Evolutionary conservation across 2,888 invertebrate genomes (phyloP), one percentile per base, ranked within the genome.

Genomic region (Lysandra bellargus): DNA sequence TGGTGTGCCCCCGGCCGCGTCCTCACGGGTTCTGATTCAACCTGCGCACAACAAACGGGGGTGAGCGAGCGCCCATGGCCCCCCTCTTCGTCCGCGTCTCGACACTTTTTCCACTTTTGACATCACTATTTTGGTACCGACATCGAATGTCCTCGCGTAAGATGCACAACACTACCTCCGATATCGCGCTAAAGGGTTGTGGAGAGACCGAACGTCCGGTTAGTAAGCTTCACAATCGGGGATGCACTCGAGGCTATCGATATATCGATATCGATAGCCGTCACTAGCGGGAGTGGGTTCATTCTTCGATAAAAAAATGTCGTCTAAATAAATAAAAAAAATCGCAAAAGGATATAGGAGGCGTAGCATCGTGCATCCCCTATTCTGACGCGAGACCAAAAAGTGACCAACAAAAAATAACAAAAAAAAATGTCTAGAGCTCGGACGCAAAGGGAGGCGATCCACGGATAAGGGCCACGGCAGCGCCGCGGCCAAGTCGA

Each of bases 331-430:
- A 80, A 80, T 80, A 81, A 81, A 82, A 80, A 81, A 86, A 86
- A 84, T 87, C 85, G 83, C 83, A 87, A 87, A 88, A 90, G 91
- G 91, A 92, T 91, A 87, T 88, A 90, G 92, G 90, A 90, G 90
- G 87, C 88, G 88, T 90, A 94, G 94, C 93, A 94, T 91, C 94
- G 94, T 94, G 94, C 94, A 94, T 94, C 94, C 94, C 94, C 94
- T 91, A 92, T 89, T 88, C 90, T 88, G 92, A 90, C 94, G 93
- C 93, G 93, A 92, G 88, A 89, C 85, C 83, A 86, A 87, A 85
- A 86, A 86, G 87, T 87, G 86, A 86, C 86, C 83, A 85, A 87
- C 86, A 87, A 88, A 86, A 86, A 87, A 57, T 57, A 87, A 86
- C 85, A 86, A 83, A 83, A 81, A 33, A 79, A 80, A 81, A 81